Base-by-base conservation (phyloP, 2,797 vertebrate species). In the Chrosomus eos region DNA sequence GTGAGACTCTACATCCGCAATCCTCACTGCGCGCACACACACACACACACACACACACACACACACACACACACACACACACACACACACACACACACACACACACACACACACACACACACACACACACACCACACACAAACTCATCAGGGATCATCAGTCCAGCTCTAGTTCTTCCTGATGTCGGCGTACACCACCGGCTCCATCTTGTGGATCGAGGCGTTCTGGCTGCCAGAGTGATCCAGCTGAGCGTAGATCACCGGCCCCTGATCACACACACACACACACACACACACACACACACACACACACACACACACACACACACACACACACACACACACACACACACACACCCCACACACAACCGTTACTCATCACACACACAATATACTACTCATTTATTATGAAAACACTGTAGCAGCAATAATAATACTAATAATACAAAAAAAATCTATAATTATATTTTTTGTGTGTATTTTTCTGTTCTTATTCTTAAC, bases 141-240 rank as follows among this genome's bases (percentile, higher is more conserved):
- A 38, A 11, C 4, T n/a, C 9, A 7, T 33, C 71, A 16, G 64
- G 18, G 33, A 67, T 33, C 66, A 74, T n/a, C 73, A 16, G 73
- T 58, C 73, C 73, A 88, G 92, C 91, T 93, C 95, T 91, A 99
- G 91, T 97, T 97, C 93, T 97, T 98, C 88, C 96, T 96, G 81
- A 98, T 99, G 92, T 99, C 97, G 43, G 97, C 97, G 43, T 98
- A 99, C 80, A 99, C 97, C 93, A 99, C 97, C 3, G 96, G 97
- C 92, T 99, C 97, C 81, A 96, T 97, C 94, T 98, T 99, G 94
- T 97, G 98, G 91, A 99, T 97, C 66, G 95, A 96, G 1, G 94
- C 94, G 90, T 93, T 96, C 88, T 95, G 97, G 90, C 94, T 97
- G 76, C 97, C 97, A 0, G 97, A 99, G 92, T 99, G 97, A 94